phyloP scores from a whole-genome alignment of 2,888 invertebrate genomes.

The Acronicta psi region DNA sequence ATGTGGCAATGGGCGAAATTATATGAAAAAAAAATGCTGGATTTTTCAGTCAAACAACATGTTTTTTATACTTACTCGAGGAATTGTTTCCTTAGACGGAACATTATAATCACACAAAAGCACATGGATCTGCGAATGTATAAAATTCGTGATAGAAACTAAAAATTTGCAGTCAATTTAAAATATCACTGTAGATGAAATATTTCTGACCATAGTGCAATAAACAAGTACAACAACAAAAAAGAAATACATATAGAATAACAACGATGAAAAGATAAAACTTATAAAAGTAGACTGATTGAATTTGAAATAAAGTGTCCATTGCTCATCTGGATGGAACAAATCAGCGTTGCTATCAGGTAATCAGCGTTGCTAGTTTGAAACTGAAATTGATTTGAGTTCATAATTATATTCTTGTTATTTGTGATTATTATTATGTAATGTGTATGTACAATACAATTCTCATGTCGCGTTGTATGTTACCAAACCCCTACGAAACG shows the following conservation, averaged over 20 bases:
- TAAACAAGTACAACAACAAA: constrained; percentile 16
- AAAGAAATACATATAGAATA: constrained; percentile 14
- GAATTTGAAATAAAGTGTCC: neutral
- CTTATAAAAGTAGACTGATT: constrained; percentile 1
- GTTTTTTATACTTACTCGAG: neutral
- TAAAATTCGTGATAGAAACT: neutral
- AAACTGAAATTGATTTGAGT: constrained; percentile 5
- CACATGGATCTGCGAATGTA: neutral
- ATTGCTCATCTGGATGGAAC: constrained; percentile 12
- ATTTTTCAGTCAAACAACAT: no score
- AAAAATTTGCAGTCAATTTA: neutral
- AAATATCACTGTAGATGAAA: neutral
- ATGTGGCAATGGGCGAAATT: no score
- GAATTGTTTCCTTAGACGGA: no score
- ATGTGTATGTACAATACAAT: no score
- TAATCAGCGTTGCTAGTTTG: neutral
- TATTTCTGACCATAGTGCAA: constrained; percentile 13
- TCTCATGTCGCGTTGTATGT: no score
- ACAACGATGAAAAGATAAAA: constrained; percentile 3
- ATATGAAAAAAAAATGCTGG: no score
- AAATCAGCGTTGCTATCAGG: constrained; percentile 6
- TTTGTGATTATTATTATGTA: neutral
- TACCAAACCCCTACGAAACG: no score
- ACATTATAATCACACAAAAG: neutral
- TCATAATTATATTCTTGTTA: neutral